A percentile compares a stretch with the other conserved stretches of the same genome.
phyloP scores from a whole-genome alignment of 2,888 invertebrate genomes.

The Pristionchus mayeri region DNA sequence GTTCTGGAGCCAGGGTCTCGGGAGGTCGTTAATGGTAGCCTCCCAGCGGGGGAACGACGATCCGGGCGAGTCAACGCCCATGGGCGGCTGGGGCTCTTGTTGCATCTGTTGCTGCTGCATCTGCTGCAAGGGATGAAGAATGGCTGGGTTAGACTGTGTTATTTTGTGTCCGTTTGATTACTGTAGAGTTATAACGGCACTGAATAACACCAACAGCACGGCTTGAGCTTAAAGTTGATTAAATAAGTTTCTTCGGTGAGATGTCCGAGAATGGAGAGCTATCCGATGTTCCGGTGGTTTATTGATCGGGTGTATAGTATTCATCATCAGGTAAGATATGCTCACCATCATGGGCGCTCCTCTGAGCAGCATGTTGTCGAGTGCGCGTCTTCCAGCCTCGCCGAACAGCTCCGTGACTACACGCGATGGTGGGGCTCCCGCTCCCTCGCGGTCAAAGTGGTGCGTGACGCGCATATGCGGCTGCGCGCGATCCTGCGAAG shows the following conservation, averaged over 20 bases:
- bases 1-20: slow-evolving; percentile 36
- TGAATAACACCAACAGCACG: too few species aligned
- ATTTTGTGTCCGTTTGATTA: too few species aligned
- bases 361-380: slow-evolving; percentile 9
- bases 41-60: slow-evolving; percentile 49
- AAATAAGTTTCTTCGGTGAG: too few species aligned
- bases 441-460: slow-evolving; percentile 15
- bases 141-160: too few species aligned
- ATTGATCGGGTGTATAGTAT: too few species aligned
- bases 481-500: slow-evolving; percentile 5
- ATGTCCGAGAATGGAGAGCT: too few species aligned
- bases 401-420: slow-evolving; percentile 43
- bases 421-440: neutral
- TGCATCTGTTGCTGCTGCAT: neutral
- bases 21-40: slow-evolving; percentile 14
- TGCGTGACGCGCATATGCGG: slow-evolving; percentile 45
- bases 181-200: too few species aligned
- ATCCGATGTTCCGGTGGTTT: too few species aligned
- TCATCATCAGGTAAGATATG: too few species aligned
- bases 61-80: slow-evolving; percentile 32
- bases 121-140: too few species aligned
- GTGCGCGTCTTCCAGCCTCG: neutral
- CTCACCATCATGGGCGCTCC: slow-evolving; percentile 41
- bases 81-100: neutral
- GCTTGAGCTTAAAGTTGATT: too few species aligned